Base-by-base conservation (phyloP, 2,113 vertebrate species). In the Hydrochoerus hydrochaeris region DNA sequence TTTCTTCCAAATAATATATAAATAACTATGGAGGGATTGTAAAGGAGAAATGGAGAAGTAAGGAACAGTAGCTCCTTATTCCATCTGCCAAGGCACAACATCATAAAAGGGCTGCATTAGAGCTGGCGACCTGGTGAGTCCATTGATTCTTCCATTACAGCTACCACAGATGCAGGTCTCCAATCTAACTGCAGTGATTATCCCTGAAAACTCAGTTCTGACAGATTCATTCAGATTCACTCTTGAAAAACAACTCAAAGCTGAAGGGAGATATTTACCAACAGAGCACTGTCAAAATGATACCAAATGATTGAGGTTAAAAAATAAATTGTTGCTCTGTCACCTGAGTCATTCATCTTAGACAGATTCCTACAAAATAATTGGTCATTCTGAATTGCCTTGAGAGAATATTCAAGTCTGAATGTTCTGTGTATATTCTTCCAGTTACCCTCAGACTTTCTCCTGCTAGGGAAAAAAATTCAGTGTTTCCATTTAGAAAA, bases 301-400 rank as follows among this genome's bases (percentile, higher is more conserved):
- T 89, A 96, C 73, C 49, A 62, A 95, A 24, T 84, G 88, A 96
- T 67, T 87, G 95, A 94, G 86, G 94, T 94, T 97, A 94, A 97
- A 95, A 96, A 84, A 93, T 82, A 97, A 97, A 96, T 97, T 91
- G 95, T 2, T 85, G 26, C 16, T 85, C 19, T 49, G 97, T 97
- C 94, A 96, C 83, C 86, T 89, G 83, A 96, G 83, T 75, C 73
- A 60, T 44, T 96, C 80, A 85, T 89, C 69, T 95, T 90, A 60
- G 78, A 96, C 7, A 58, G 49, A 87, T 90, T 91, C 35, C 83
- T 96, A 93, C 44, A 86, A 96, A 86, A 92, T 94, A 93, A 96
- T 94, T 57, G 91, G 91, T 80, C 91, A 91, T 84, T 89, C 86
- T 84, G 81, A 95, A 96, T 83, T n/a, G 52, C 78, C 80, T 92